Evolutionary conservation across 1,140 invertebrate species (phyloP).

Genomic region (Cotesia vestalis): DNA sequence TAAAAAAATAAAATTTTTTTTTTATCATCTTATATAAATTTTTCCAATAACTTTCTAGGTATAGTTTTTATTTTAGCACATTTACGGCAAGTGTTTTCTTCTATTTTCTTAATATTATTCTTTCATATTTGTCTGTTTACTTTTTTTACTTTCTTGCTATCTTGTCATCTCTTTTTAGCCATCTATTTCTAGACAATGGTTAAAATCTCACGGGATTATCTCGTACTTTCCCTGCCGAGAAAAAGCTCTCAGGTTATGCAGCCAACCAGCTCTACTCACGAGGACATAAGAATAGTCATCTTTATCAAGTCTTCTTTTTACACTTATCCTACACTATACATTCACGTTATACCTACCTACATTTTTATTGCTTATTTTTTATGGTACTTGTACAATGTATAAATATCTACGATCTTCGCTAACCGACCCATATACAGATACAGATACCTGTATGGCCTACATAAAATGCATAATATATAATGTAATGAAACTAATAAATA

Average conservation of each 20-base stretch:
- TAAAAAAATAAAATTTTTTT: no score
- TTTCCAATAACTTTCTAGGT: not conserved
- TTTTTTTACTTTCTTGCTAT: constrained; percentile 1
- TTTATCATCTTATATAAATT: not conserved
- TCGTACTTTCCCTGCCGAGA: not conserved
- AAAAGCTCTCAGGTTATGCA: constrained; percentile 13
- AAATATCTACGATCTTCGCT: no score
- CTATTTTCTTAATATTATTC: not conserved
- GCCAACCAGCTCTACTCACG: constrained; percentile 3
- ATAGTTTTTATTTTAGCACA: no score
- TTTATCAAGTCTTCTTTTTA: constrained; percentile 18
- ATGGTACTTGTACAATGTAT: not conserved
- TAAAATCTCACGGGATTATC: constrained; percentile 16
- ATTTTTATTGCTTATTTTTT: not conserved
- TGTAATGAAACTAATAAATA: no score
- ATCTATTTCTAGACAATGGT: constrained; percentile 18
- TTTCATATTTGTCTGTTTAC: not conserved
- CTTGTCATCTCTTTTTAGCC: not conserved
- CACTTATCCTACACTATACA: not conserved
- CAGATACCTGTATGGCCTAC: no score
- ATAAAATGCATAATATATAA: no score
- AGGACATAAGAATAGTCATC: constrained; percentile 13
- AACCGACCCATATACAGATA: no score
- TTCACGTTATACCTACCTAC: constrained; percentile 4
- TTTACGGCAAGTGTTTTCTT: no score